Evolutionary conservation across 1,140 invertebrate species (phyloP).

Genomic region (Zeugodacus cucurbitae): DNA sequence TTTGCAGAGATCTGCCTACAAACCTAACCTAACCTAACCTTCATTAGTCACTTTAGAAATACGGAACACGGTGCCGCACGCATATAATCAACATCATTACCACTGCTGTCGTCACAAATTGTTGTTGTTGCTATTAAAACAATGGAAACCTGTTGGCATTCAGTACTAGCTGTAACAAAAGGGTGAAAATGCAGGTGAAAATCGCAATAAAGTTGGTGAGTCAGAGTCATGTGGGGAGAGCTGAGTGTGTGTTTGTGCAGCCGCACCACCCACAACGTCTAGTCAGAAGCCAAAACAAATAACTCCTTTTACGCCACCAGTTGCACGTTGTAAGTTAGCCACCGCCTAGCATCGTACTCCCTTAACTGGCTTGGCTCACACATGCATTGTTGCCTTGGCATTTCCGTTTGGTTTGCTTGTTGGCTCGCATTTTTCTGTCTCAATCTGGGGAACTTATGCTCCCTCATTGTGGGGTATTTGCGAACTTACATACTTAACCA

Average conservation of each 20-base stretch:
- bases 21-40: too few relatives aligned
- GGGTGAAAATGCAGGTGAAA: neutral
- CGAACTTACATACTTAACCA: neutral
- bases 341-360: neutral
- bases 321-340: neutral
- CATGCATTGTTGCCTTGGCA: conserved; percentile 2
- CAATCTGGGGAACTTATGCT: neutral
- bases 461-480: neutral
- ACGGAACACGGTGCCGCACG: neutral
- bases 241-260: neutral
- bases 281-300: neutral
- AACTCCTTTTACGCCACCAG: neutral
- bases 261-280: neutral
- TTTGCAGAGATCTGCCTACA: too few relatives aligned
- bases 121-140: neutral
- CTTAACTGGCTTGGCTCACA: neutral
- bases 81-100: neutral
- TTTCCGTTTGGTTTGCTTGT: conserved; percentile 23
- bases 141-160: conserved; percentile 2
- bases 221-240: neutral
- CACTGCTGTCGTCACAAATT: neutral
- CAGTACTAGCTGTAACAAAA: neutral
- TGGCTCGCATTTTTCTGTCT: neutral
- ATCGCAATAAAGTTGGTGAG: neutral
- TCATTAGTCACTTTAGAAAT: neutral